Conservation (phyloP, 2,113 vertebrate species). For the Genyomyrus donnyi region DNA sequence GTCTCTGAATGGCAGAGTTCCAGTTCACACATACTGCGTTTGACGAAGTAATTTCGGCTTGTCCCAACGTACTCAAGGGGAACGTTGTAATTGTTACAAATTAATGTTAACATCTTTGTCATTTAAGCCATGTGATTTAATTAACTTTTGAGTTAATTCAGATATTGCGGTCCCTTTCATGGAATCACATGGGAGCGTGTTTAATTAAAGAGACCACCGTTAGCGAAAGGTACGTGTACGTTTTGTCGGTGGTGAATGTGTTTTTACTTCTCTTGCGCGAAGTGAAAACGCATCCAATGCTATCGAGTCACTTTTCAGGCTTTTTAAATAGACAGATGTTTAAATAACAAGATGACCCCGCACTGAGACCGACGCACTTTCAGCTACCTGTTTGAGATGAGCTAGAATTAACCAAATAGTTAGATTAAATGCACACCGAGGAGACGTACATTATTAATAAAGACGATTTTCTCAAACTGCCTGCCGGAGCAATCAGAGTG, state of each 20-base stretch:
- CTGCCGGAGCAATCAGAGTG: background rate
- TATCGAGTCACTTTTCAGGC: background rate
- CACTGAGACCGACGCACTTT: background rate
- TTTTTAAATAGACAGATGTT: background rate
- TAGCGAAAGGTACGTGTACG: background rate
- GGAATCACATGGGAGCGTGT: background rate
- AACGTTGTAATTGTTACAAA: background rate
- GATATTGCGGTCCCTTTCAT: background rate
- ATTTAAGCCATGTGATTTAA: slow-evolving; percentile 4
- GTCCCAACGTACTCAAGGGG: background rate
- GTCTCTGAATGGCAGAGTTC: background rate
- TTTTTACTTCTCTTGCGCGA: background rate
- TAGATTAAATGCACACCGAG: background rate
- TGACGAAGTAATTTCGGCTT: background rate
- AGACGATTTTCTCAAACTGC: background rate
- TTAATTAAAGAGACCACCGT: background rate
- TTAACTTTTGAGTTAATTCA: background rate
- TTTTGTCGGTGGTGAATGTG: background rate
- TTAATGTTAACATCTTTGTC: slow-evolving; percentile 3
- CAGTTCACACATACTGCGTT: background rate
- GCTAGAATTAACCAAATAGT: background rate
- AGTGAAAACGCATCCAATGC: background rate
- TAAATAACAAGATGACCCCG: background rate
- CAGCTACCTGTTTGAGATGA: background rate
- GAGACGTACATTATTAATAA: background rate